These are phyloP conservation scores for Orchesellides sinensis DNA, from an alignment of 2,888 invertebrate species.

Conservation along the genomic window DNA sequence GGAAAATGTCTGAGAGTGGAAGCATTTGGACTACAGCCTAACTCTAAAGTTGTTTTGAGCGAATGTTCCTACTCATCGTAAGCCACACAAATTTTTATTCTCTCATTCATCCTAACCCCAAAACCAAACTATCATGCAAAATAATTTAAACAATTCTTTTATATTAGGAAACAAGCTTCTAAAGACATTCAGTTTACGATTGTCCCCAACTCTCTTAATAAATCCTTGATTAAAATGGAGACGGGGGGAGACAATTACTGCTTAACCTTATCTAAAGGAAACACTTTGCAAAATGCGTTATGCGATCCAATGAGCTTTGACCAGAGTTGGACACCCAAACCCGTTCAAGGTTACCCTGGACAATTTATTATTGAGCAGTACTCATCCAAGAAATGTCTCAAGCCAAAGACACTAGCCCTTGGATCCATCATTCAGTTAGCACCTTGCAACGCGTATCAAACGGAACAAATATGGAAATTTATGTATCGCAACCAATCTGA, in stretches of 20 bases:
- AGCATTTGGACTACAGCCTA: constrained; percentile 64
- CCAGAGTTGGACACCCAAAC: constrained; percentile 70
- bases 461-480: constrained; percentile 73
- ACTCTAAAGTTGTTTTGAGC: constrained; percentile 64
- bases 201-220: constrained; percentile 40
- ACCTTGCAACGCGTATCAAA: constrained; percentile 70
- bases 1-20: constrained; percentile 69
- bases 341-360: constrained; percentile 59
- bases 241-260: constrained; percentile 66
- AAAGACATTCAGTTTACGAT: constrained; percentile 66
- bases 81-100: constrained; percentile 1
- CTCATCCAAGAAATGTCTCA: constrained; percentile 67
- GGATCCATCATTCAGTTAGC: constrained; percentile 55
- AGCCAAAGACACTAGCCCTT: constrained; percentile 49
- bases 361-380: constrained; percentile 68
- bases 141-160: not conserved
- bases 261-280: constrained; percentile 46
- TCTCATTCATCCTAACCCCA: not conserved
- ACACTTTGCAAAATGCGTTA: constrained; percentile 37
- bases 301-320: constrained; percentile 67
- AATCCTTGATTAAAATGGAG: constrained; percentile 50
- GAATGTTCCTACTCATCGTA: constrained; percentile 72
- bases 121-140: not conserved
- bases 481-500: too few species aligned
- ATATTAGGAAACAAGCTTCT: constrained; percentile 51